Evolutionary conservation across 2,113 vertebrate genomes (phyloP), one percentile per base, ranked within the genome.

Genomic region (Trinectes maculatus): DNA sequence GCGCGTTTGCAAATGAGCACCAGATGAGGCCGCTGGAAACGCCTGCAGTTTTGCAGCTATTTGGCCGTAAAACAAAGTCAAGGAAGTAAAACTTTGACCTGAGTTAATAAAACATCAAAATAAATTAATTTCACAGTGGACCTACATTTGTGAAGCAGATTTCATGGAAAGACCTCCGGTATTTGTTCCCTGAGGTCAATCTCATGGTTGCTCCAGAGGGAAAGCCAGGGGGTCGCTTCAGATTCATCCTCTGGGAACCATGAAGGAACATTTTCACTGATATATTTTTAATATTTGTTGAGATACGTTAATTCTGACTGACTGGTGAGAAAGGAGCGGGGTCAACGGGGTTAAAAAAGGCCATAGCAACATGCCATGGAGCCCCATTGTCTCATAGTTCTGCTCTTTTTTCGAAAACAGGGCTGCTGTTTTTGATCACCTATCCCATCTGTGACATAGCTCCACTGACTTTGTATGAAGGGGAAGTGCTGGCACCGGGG

Each of bases 401-500:
- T 58, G 24, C n/a, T 66, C 58, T 55, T 74, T 63, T 76, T 55
- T 72, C 12, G 16, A 1, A n/a, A 66, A 55, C 40, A 5, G 25
- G 53, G 57, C 48, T 63, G 62, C 65, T 89, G 88, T 82, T 90
- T 89, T 89, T 86, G 73, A 89, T 86, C 84, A 77, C 68, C 68
- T 70, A 70, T 63, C 69, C 65, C 73, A 82, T 83, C 75, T 75
- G 80, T 82, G 82, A 88, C 77, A 83, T 61, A 79, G 54, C 64
- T 34, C 18, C 51, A 73, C 68, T 63, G 58, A 81, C 49, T 82
- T 81, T 82, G 80, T 78, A 70, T 81, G 54, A 78, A 67, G 74
- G 71, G 83, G 77, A 89, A 87, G 74, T 79, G 58, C 88, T 90
- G 87, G 84, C 88, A 88, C 83, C 79, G 74, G 79, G 72, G 55